Evolutionary conservation across 2,113 vertebrate species (phyloP), one percentile per base, ranked within the genome.

Genomic region (Chaetops frenatus): DNA sequence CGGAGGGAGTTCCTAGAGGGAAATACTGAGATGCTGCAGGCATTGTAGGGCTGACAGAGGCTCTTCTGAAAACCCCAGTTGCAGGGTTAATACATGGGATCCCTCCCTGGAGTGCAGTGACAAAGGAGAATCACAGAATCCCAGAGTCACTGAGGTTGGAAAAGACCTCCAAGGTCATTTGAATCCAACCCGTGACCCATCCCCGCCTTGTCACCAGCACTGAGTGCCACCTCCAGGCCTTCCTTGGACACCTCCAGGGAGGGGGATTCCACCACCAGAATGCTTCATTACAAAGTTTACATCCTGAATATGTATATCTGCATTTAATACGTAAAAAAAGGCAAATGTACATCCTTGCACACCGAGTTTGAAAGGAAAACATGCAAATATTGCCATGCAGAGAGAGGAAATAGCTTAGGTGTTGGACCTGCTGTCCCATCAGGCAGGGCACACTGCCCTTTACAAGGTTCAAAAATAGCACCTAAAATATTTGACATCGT

Each of bases 161-260:
- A 54, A 71, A 48, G 7, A 7, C 21, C 17, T 40, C 21, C 31
- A 16, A 12, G 48, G 17, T 8, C 31, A 29, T 20, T 20, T 0
- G 3, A 76, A 6, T 33, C 56, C 70, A 7, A 8, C 1, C 48
- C 56, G 25, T 62, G 56, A 0, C 40, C 27, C 0, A 15, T 28
- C 5, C 14, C 22, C 31, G 42, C 42, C 56, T 33, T 56, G 35
- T 33, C 8, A 7, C 22, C 35, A 69, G 47, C 62, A 3, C 62
- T 83, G 40, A 69, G 40, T 62, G 40, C 35, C 54, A 47, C 6
- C 0, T 12, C 79, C 79, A 61, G 29, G 0, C 6, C 29, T 76
- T 40, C 47, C 54, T 82, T 5, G 87, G 70, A 7, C 47, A 56
- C 71, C 2, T 48, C 14, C 56, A 77, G 64, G 42, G 42, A 23